A percentile compares a stretch with the other conserved stretches of the same genome.
Evolutionary conservation across 2,113 vertebrate genomes (phyloP).

Genomic region (Hiodon alosoides): DNA sequence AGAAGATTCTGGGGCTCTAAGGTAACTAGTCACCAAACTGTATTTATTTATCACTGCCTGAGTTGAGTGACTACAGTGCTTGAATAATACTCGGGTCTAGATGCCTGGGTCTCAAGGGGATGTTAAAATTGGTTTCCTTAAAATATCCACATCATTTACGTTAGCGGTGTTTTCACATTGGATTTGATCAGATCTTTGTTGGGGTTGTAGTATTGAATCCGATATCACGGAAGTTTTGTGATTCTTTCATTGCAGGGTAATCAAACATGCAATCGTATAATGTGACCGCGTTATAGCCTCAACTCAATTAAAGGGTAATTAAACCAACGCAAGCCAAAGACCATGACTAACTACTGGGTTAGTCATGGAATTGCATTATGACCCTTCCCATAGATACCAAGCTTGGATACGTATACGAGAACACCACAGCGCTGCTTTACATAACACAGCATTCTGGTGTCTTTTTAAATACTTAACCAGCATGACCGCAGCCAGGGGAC

Average conservation of each 20-base stretch:
- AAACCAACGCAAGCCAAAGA: too few relatives aligned
- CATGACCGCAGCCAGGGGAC: neutral
- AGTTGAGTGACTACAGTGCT: constrained; percentile 7
- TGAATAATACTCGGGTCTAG: neutral
- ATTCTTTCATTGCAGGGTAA: too few relatives aligned
- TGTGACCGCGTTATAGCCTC: too few relatives aligned
- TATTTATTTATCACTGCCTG: neutral
- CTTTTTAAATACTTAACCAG: too few relatives aligned
- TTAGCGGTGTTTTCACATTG: constrained; percentile 4
- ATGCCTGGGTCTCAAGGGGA: constrained; percentile 13
- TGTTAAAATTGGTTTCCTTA: constrained; percentile 18
- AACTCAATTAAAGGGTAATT: too few relatives aligned
- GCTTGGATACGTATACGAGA: neutral
- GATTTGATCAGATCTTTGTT: too few relatives aligned
- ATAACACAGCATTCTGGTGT: neutral
- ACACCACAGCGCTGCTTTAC: neutral
- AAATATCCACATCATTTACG: constrained; percentile 2
- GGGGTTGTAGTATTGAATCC: too few relatives aligned
- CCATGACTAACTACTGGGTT: too few relatives aligned
- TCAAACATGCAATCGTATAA: too few relatives aligned
- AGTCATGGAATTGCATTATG: too few relatives aligned
- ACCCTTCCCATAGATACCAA: neutral
- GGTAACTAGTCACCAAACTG: neutral
- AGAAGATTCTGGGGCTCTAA: neutral
- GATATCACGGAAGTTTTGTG: too few relatives aligned